These are phyloP conservation scores for Paracentrotus lividus DNA, from an alignment of 53 echinoderm and acorn worm species.

Conservation along the genomic window DNA sequence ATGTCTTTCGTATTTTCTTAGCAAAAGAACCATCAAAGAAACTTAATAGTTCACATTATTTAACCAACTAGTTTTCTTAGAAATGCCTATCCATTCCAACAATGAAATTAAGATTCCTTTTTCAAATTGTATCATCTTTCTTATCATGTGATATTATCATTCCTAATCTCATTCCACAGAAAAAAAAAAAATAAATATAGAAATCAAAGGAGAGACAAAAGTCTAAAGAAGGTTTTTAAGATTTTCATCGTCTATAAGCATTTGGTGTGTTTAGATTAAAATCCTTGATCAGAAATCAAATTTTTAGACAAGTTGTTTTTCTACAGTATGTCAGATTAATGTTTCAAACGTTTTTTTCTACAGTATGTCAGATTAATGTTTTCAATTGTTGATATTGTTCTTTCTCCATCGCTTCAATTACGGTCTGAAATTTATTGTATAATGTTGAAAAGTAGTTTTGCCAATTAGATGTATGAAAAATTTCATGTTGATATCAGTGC, in stretches of 20 bases:
- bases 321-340: too few relatives aligned
- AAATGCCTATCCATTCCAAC: neutral
- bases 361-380: constrained; percentile 12
- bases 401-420: neutral
- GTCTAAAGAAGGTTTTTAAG: neutral
- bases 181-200: neutral
- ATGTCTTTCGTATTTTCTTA: constrained; percentile 21
- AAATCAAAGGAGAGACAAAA: neutral
- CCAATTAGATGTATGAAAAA: constrained; percentile 50
- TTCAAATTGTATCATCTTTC: neutral
- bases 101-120: neutral
- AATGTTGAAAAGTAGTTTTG: neutral
- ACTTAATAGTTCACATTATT: neutral
- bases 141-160: neutral
- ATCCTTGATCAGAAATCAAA: too few relatives aligned
- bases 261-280: neutral
- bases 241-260: constrained; percentile 16
- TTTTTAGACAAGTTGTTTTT: too few relatives aligned
- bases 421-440: neutral
- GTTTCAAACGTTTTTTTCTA: neutral
- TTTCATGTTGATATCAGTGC: neutral
- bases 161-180: constrained; percentile 14
- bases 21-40: neutral
- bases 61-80: neutral
- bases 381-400: neutral